phyloP scores from a whole-genome alignment of 2,797 vertebrate species.

The Gambusia yucatana region DNA sequence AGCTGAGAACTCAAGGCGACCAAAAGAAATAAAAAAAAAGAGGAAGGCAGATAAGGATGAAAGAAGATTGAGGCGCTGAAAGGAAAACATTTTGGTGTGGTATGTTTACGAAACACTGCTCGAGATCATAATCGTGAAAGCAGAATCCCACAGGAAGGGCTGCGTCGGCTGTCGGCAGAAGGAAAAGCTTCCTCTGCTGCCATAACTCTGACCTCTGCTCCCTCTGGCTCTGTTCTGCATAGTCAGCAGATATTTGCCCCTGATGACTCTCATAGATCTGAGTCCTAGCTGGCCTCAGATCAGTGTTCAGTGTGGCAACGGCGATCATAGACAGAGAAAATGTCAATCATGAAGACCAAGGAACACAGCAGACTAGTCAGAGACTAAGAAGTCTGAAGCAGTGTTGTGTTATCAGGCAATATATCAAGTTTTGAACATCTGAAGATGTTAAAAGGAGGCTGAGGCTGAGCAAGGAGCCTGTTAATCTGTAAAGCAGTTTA shows the following conservation, averaged over 20 bases:
- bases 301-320: neutral
- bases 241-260: constrained; percentile 68
- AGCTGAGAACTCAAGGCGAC: neutral
- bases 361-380: neutral
- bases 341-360: neutral
- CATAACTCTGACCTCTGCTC: constrained; percentile 44
- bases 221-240: constrained; percentile 35
- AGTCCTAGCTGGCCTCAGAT: constrained; percentile 26
- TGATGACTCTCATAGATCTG: constrained; percentile 55
- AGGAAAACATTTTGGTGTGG: constrained; percentile 59
- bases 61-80: constrained; percentile 41
- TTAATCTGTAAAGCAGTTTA: neutral
- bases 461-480: neutral
- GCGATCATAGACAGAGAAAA: neutral
- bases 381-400: neutral
- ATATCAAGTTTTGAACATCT: neutral
- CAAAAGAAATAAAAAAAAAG: neutral
- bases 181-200: constrained; percentile 32
- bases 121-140: constrained; percentile 68
- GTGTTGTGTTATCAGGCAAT: neutral
- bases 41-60: constrained; percentile 49
- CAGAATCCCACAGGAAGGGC: constrained; percentile 38
- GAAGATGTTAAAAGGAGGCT: too few relatives aligned
- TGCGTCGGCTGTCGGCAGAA: constrained; percentile 22
- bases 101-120: constrained; percentile 65